Evolutionary conservation across 2,113 vertebrate genomes (phyloP).

Genomic region (Scatophagus argus): DNA sequence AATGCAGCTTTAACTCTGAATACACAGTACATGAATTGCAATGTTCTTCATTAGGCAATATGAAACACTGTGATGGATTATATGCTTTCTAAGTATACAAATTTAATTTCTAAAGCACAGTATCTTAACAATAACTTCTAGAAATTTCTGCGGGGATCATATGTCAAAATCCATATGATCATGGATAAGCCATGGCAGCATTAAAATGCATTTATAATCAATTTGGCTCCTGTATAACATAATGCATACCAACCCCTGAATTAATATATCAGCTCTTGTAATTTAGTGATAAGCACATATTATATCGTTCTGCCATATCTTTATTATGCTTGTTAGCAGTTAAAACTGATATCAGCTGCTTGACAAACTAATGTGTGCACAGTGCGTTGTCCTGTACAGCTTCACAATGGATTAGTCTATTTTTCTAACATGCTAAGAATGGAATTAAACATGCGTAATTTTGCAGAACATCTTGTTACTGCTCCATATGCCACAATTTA

Average conservation of each 20-base stretch:
- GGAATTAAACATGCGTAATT: slow-evolving; percentile 12
- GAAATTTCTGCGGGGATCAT: neutral
- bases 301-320: neutral
- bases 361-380: neutral
- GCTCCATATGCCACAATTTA: neutral
- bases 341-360: slow-evolving; percentile 10
- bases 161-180: neutral
- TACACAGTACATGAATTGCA: neutral
- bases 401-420: slow-evolving; percentile 1
- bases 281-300: neutral
- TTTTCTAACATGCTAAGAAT: slow-evolving; percentile 24
- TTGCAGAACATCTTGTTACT: slow-evolving; percentile 23
- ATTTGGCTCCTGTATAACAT: neutral
- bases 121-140: neutral
- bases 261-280: neutral
- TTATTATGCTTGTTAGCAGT: neutral
- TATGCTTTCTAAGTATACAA: neutral
- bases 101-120: neutral
- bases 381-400: neutral
- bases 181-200: neutral
- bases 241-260: neutral
- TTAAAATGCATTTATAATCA: neutral
- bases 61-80: neutral
- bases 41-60: neutral
- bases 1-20: neutral